phyloP scores from a whole-genome alignment of 1,140 invertebrate species.

The Cyclargus thomasi region DNA sequence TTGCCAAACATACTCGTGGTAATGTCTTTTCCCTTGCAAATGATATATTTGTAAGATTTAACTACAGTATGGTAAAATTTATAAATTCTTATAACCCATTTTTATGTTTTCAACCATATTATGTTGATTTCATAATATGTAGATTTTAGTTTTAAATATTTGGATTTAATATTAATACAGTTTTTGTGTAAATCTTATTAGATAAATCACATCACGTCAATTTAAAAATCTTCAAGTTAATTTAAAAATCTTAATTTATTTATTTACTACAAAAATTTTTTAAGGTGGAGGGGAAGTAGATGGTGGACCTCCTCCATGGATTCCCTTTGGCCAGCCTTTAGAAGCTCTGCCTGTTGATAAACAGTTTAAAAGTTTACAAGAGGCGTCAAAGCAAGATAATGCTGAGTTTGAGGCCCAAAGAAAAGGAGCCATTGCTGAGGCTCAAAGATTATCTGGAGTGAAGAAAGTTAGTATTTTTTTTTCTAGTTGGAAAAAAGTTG shows the following conservation, averaged over 20 bases:
- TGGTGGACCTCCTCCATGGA: conserved; percentile 91
- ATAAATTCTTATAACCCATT: too few species aligned
- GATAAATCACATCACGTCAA: not conserved
- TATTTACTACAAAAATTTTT: conserved; percentile 16
- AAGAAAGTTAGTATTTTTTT: conserved; percentile 79
- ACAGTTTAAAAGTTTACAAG: conserved; percentile 83
- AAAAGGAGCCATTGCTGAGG: conserved; percentile 90
- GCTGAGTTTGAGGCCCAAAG: conserved; percentile 90
- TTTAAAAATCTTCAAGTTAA: not conserved
- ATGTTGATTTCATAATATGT: too few species aligned
- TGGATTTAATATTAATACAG: too few species aligned
- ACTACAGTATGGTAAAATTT: too few species aligned
- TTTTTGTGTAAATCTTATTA: too few species aligned
- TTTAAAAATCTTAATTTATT: not conserved
- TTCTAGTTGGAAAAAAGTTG: too few species aligned
- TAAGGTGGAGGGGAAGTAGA: conserved; percentile 76
- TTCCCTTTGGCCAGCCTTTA: conserved; percentile 89
- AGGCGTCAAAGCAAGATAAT: conserved; percentile 78
- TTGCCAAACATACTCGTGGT: conserved; percentile 83
- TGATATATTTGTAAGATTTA: not conserved
- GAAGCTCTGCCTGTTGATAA: conserved; percentile 78
- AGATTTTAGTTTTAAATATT: too few species aligned
- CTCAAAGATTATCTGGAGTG: conserved; percentile 83
- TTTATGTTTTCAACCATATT: too few species aligned
- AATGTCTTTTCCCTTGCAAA: conserved; percentile 21